Base-by-base conservation (phyloP, 2,797 vertebrate species). In the Myotis myotis region DNA sequence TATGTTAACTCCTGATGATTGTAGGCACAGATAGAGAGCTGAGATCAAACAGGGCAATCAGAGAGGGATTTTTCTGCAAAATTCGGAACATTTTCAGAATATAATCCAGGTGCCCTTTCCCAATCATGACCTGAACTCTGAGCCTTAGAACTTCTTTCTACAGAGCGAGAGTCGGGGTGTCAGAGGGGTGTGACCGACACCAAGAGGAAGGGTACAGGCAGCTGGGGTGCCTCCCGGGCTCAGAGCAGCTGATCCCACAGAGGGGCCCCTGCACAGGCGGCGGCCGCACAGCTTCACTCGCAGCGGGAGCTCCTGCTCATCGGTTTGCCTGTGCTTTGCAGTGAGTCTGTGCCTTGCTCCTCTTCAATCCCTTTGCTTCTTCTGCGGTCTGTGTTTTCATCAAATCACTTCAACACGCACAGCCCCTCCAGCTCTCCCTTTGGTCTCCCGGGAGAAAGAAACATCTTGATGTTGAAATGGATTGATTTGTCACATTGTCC, bases 401-500 rank as follows among this genome's bases (percentile, higher is more conserved):
- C 9, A 13, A 91, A 66, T 76, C 30, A 91, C 17, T 86, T 90
- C 23, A 80, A 44, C 6, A 30, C 3, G 1, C 12, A 15, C 41
- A 82, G 28, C 11, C 74, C 2, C 47, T 85, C 9, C 60, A 81
- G 2, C 11, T 70, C 81, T 94, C 19, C 33, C 93, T 88, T 86
- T 5, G 38, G 16, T 82, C 10, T 83, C n/a, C 13, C 9, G 5
- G 53, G 95, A 93, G 33, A 87, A 87, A 84, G 23, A 95, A 89
- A 87, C 22, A 25, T 3, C 53, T 80, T 62, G 30, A 38, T 85
- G 20, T 51, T 85, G 41, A 80, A 78, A 83, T 23, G 28, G 47
- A 95, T 81, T 60, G 44, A 95, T 89, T 60, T 82, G 36, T 47
- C 89, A 19, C 38, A 68, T 82, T 79, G 38, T 36, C 33, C n/a